Evolutionary conservation across 2,888 invertebrate genomes (phyloP).

Genomic region (Epinotia ramella): DNA sequence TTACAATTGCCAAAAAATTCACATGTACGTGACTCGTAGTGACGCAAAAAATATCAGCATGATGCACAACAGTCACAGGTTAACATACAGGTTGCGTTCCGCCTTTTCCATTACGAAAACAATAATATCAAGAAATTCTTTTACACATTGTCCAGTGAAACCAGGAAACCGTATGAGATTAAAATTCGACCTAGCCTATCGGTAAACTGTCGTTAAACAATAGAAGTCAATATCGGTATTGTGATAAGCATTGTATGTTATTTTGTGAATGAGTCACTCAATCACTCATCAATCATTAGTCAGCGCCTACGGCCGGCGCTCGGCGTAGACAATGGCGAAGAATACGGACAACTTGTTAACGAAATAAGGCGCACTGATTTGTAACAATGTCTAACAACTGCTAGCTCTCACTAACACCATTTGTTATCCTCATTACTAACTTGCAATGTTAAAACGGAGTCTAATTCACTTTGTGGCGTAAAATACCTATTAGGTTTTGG

Average conservation of each 20-base stretch:
- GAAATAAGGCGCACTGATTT: slow-evolving; percentile 54
- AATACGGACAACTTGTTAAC: slow-evolving; percentile 57
- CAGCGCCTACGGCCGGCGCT: slow-evolving; percentile 64
- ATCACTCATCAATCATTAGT: slow-evolving; percentile 76
- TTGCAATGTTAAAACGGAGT: slow-evolving; percentile 15
- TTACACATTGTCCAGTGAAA: slow-evolving; percentile 15
- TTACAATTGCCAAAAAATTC: slow-evolving; percentile 71
- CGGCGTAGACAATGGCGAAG: slow-evolving; percentile 64
- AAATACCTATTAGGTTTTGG: too few species aligned
- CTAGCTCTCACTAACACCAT: slow-evolving; percentile 24
- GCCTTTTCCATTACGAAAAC: neutral
- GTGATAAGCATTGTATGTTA: slow-evolving; percentile 66
- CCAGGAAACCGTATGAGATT: slow-evolving; percentile 25
- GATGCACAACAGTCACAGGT: slow-evolving; percentile 8
- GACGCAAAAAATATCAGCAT: slow-evolving; percentile 21
- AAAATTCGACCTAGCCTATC: slow-evolving; percentile 21
- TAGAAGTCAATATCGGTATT: slow-evolving; percentile 44
- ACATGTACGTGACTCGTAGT: slow-evolving; percentile 66
- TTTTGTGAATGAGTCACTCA: slow-evolving; percentile 73
- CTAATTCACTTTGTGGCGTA: too few species aligned
- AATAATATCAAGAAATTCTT: slow-evolving; percentile 12
- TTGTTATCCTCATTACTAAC: slow-evolving; percentile 17
- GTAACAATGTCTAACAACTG: slow-evolving; percentile 49
- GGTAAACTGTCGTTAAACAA: slow-evolving; percentile 37
- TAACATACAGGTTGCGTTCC: neutral